Evolutionary conservation across 2,113 vertebrate species (phyloP).

Genomic region (Choloepus hoffmanni): DNA sequence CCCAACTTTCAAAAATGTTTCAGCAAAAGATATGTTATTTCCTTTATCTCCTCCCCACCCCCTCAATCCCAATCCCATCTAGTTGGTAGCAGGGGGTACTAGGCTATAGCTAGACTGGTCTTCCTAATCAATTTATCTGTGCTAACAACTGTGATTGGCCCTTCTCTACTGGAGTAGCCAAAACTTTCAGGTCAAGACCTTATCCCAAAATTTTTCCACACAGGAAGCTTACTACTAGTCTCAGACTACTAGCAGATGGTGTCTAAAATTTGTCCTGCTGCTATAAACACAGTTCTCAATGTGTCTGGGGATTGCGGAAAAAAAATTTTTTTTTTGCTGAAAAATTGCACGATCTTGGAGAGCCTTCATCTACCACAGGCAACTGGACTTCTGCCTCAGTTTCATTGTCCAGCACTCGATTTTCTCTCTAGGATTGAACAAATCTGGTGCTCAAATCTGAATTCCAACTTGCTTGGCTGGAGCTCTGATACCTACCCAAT

Average conservation of each 20-base stretch:
- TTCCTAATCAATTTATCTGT: neutral
- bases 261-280: slow-evolving; percentile 31
- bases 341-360: neutral
- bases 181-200: neutral
- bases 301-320: neutral
- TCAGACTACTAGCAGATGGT: slow-evolving; percentile 5
- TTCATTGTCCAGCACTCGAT: neutral
- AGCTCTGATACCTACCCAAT: neutral
- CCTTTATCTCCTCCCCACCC: neutral
- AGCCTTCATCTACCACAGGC: neutral
- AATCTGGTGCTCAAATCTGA: neutral
- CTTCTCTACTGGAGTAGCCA: neutral
- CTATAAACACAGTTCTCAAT: neutral
- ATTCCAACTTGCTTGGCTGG: neutral
- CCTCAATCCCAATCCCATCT: neutral
- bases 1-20: slow-evolving; percentile 51
- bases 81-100: neutral
- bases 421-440: neutral
- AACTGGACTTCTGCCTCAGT: neutral
- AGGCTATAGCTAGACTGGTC: too few relatives aligned
- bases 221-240: slow-evolving; percentile 10
- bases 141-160: neutral
- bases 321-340: neutral
- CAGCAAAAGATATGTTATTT: slow-evolving; percentile 13
- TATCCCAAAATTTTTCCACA: slow-evolving; percentile 36